Conservation (phyloP, 2,797 vertebrate genomes). For the Melanotaenia pygmaea region DNA sequence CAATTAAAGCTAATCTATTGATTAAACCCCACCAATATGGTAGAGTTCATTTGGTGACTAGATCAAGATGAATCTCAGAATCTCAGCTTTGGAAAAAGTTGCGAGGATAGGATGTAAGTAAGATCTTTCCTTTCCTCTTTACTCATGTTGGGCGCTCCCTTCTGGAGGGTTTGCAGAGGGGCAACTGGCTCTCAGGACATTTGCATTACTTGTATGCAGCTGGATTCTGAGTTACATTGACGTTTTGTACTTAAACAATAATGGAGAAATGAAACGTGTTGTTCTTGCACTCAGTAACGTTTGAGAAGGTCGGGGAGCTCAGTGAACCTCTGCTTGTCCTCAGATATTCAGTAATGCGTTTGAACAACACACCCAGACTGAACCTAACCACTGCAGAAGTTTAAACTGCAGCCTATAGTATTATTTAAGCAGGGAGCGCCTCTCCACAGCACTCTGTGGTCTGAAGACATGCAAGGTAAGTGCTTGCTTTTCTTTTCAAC, state of each 20-base stretch:
- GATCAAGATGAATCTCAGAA: constrained; percentile 99
- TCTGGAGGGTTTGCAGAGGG: constrained; percentile 96
- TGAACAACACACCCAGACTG: constrained; percentile 78
- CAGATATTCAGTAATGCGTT: constrained; percentile 68
- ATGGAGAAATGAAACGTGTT: neutral
- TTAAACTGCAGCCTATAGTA: constrained; percentile 88
- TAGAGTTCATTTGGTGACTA: constrained; percentile 99
- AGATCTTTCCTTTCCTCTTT: constrained; percentile 95
- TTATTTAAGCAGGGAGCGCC: constrained; percentile 93
- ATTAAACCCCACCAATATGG: constrained; percentile 99
- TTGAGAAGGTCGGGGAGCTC: constrained; percentile 53
- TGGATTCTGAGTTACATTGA: too few species aligned
- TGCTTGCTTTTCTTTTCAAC: neutral
- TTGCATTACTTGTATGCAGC: neutral
- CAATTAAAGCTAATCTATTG: constrained; percentile 99
- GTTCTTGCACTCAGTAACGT: neutral
- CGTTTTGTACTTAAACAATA: neutral
- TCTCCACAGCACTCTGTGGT: constrained; percentile 94
- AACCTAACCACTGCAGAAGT: constrained; percentile 87
- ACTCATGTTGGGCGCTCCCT: constrained; percentile 97
- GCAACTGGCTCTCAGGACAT: constrained; percentile 84
- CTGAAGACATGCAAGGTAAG: constrained; percentile 75
- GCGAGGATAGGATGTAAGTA: constrained; percentile 99
- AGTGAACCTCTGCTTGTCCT: constrained; percentile 98
- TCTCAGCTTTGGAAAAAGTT: constrained; percentile 96